A percentile compares a stretch with the other conserved stretches of the same genome.
Evolutionary conservation across 2,888 invertebrate species (phyloP).

Genomic region (Belgica antarctica): DNA sequence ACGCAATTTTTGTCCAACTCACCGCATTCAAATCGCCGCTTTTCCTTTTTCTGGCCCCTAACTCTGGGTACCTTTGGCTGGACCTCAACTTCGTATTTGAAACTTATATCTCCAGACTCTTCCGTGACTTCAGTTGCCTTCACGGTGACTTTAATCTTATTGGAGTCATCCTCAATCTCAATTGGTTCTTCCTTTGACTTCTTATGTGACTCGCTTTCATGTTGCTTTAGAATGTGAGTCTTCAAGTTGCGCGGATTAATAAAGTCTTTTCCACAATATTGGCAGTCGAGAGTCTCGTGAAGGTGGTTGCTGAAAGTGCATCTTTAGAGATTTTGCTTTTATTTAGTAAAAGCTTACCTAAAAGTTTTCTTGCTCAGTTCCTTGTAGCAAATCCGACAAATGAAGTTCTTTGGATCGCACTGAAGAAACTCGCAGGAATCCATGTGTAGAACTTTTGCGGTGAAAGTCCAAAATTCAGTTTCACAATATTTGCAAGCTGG

Average conservation of each 20-base stretch:
- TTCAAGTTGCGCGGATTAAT: conserved; percentile 3
- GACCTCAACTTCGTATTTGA: too few species aligned
- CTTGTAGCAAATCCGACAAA: conserved; percentile 23
- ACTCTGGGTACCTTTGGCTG: background rate
- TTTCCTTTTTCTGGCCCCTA: conserved; percentile 4
- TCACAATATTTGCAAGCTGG: conserved; percentile 12
- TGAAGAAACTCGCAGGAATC: conserved; percentile 29
- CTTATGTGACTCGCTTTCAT: background rate
- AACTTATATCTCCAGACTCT: too few species aligned
- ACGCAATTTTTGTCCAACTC: background rate
- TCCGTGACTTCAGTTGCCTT: too few species aligned
- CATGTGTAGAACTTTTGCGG: background rate
- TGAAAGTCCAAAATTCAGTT: background rate
- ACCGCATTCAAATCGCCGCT: conserved; percentile 33
- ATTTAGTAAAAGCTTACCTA: too few species aligned
- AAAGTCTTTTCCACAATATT: conserved; percentile 13
- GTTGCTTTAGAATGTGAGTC: background rate
- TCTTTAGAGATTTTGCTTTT: too few species aligned
- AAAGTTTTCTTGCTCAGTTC: conserved; percentile 15
- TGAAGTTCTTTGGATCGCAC: conserved; percentile 32
- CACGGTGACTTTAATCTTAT: background rate
- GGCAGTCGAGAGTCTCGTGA: conserved; percentile 26
- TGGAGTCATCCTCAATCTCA: background rate
- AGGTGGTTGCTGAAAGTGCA: conserved; percentile 30
- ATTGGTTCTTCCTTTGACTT: background rate